Evolutionary conservation across 2,113 vertebrate species (phyloP), one percentile per base, ranked within the genome.

Genomic region (Podarcis raffonei): DNA sequence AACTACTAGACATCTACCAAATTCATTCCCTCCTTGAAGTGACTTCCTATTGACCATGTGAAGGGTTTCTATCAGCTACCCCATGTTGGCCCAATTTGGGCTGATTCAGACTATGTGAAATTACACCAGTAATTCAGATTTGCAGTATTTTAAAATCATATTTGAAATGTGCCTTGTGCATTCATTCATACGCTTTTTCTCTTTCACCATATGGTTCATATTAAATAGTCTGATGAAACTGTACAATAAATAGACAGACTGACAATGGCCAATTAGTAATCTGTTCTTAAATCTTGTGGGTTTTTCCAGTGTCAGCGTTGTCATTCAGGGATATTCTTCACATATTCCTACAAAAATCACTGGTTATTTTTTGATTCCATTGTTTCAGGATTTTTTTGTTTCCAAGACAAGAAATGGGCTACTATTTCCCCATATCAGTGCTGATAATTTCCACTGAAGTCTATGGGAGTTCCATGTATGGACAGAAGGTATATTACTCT

Each of bases 281-380:
- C 37, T 37, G 25, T 59, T 82, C 12, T 32, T 15, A 35, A 35
- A 83, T 27, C 27, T 18, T 78, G 1, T 25, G 48, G 48, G 0
- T 32, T 20, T 20, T 39, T 16, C 39, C 8, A 83, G 22, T 72
- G 25, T 68, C 66, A 22, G 66, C 4, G 35, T 27, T 88, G 12
- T 27, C 81, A 92, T 90, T 90, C 88, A 83, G 84, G 91, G 59
- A 20, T 66, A 80, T 88, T 72, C 81, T 74, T 77, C 59, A 20
- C 16, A 20, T 62, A 62, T 62, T 65, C 30, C 37, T 85, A 88
- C 69, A 93, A 94, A 93, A 68, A 42, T 59, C 65, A 92, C 89
- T 91, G 37, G 22, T 18, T 59, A 68, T 88, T 53, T 72, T 91
- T 53, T 65, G 5, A 74, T 15, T 32, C 5, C 15, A 30, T 42